Conservation (phyloP, 2,113 vertebrate genomes). For the Perca flavescens region DNA sequence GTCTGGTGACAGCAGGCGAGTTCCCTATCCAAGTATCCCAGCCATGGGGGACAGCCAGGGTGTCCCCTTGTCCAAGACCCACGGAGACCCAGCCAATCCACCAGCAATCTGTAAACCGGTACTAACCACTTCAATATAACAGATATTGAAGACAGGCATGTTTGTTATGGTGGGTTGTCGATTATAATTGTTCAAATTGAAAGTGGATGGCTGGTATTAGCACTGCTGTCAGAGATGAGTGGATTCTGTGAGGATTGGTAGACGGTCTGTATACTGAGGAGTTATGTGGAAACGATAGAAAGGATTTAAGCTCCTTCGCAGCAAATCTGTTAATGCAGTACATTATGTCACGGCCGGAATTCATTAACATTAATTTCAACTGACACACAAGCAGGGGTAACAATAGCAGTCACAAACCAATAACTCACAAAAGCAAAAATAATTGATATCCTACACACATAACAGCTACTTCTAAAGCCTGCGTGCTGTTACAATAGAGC, state of each 20-base stretch:
- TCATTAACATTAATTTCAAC: constrained; percentile 60
- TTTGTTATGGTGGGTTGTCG: constrained; percentile 49
- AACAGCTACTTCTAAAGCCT: constrained; percentile 58
- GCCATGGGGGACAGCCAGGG: constrained; percentile 48
- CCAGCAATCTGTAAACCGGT: constrained; percentile 71
- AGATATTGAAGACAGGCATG: constrained; percentile 9
- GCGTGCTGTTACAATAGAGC: constrained; percentile 59
- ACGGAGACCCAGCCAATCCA: constrained; percentile 39
- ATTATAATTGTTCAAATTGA: constrained; percentile 61
- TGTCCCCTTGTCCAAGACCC: constrained; percentile 54
- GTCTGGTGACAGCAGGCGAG: constrained; percentile 78
- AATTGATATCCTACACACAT: constrained; percentile 72
- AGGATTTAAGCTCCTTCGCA: constrained; percentile 63
- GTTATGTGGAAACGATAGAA: constrained; percentile 42
- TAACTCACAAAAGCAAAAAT: constrained; percentile 55
- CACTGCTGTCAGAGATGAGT: constrained; percentile 54
- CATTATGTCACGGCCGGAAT: constrained; percentile 56
- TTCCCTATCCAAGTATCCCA: constrained; percentile 62
- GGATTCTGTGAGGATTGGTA: constrained; percentile 35
- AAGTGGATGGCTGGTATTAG: constrained; percentile 58
- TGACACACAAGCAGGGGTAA: constrained; percentile 27
- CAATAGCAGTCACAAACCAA: constrained; percentile 61
- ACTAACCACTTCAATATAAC: constrained; percentile 34
- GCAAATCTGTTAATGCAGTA: constrained; percentile 65
- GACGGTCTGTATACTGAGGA: constrained; percentile 41